A percentile compares a stretch with the other conserved stretches of the same genome.
Conservation (phyloP, 2,888 invertebrate genomes). For the Microctonus brassicae region DNA sequence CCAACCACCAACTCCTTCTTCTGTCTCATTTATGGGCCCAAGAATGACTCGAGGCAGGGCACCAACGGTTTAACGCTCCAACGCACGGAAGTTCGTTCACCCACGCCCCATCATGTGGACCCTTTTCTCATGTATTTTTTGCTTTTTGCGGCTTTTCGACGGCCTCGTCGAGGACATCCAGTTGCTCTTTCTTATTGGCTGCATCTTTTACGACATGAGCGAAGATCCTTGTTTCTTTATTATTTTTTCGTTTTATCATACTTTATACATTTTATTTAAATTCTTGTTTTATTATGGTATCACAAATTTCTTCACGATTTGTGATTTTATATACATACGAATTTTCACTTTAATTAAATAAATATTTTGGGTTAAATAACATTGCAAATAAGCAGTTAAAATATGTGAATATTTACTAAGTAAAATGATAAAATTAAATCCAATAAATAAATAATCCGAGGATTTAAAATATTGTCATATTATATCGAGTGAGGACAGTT, state of each 20-base stretch:
- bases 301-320: background rate
- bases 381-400: background rate
- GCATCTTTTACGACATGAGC: background rate
- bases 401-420: background rate
- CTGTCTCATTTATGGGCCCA: background rate
- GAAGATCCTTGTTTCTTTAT: background rate
- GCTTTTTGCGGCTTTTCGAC: constrained; percentile 8
- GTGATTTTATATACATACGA: background rate
- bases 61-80: constrained; percentile 21
- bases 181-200: background rate
- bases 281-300: background rate
- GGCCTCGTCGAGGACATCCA: constrained; percentile 28
- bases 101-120: constrained; percentile 4
- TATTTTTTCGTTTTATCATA: background rate
- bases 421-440: background rate
- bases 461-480: background rate
- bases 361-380: background rate
- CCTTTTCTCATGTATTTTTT: constrained; percentile 3
- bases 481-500: background rate
- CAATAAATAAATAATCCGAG: background rate
- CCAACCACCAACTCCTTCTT: background rate
- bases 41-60: constrained; percentile 5
- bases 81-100: constrained; percentile 28
- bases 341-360: background rate
- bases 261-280: background rate